Conservation (phyloP, 2,888 invertebrate species). For the Scrobipalpa atriplicella region DNA sequence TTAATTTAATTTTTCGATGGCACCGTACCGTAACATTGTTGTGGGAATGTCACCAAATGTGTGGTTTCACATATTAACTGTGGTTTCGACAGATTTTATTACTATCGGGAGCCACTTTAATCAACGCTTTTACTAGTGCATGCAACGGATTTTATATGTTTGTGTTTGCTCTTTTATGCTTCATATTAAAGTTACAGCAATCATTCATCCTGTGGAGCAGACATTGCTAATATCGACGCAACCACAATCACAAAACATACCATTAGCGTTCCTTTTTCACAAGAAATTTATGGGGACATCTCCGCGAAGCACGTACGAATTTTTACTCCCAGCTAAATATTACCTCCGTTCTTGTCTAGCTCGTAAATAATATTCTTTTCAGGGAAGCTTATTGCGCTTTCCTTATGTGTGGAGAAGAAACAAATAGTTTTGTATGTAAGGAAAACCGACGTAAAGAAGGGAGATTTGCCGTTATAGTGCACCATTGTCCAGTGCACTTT, state of each 20-base stretch:
- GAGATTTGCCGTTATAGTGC: slow-evolving; percentile 56
- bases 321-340: slow-evolving; percentile 74
- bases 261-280: slow-evolving; percentile 74
- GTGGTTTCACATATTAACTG: slow-evolving; percentile 60
- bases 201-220: neutral
- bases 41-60: slow-evolving; percentile 56
- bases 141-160: slow-evolving; percentile 13
- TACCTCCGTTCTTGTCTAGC: slow-evolving; percentile 60
- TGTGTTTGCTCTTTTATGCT: slow-evolving; percentile 9
- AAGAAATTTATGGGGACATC: slow-evolving; percentile 72
- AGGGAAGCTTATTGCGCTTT: slow-evolving; percentile 69
- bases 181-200: slow-evolving; percentile 7
- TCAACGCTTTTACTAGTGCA: slow-evolving; percentile 41
- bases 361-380: slow-evolving; percentile 81
- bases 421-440: slow-evolving; percentile 61
- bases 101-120: slow-evolving; percentile 48
- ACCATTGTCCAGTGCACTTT: slow-evolving; percentile 69
- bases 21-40: slow-evolving; percentile 60
- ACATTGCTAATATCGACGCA: slow-evolving; percentile 23
- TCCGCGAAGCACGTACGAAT: slow-evolving; percentile 64
- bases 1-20: slow-evolving; percentile 73
- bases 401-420: slow-evolving; percentile 62
- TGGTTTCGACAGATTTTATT: slow-evolving; percentile 59
- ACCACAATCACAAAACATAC: slow-evolving; percentile 44
- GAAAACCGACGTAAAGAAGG: slow-evolving; percentile 57